Conservation (phyloP, 2,113 vertebrate species). For the Lipotes vexillifer region DNA sequence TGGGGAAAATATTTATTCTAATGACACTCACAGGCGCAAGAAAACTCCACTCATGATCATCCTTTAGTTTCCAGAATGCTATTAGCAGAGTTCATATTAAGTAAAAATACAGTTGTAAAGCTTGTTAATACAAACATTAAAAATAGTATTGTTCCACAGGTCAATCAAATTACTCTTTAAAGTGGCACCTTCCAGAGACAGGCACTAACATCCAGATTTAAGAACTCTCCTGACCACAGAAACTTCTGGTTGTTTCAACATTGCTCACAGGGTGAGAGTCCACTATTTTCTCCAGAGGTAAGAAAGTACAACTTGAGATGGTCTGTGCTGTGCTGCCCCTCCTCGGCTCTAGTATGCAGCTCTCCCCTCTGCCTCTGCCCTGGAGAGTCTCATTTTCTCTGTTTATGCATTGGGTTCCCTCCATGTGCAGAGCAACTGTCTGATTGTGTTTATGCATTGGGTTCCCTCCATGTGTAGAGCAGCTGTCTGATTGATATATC, state of each 20-base stretch:
- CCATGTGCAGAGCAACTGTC: background rate
- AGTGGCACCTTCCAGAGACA: background rate
- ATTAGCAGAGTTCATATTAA: background rate
- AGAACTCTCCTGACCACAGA: background rate
- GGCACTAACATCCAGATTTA: background rate
- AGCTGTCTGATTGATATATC: background rate
- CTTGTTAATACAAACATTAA: background rate
- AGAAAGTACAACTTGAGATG: background rate
- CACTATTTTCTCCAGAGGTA: background rate
- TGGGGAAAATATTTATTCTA: constrained; percentile 67
- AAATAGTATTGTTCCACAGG: background rate
- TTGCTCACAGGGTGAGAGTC: no score
- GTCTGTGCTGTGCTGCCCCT: no score
- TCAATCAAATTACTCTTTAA: background rate
- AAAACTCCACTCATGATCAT: constrained; percentile 3
- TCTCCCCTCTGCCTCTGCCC: background rate
- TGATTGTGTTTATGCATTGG: background rate
- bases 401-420: background rate
- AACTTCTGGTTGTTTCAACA: background rate
- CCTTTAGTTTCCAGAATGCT: background rate
- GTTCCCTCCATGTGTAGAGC: background rate
- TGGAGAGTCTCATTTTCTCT: background rate
- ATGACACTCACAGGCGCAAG: background rate
- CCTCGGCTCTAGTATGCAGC: background rate
- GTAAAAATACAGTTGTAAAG: background rate